A percentile compares a stretch with the other conserved stretches of the same genome.
phyloP scores from a whole-genome alignment of 2,888 invertebrate species.

The Stenodera caucasica region DNA sequence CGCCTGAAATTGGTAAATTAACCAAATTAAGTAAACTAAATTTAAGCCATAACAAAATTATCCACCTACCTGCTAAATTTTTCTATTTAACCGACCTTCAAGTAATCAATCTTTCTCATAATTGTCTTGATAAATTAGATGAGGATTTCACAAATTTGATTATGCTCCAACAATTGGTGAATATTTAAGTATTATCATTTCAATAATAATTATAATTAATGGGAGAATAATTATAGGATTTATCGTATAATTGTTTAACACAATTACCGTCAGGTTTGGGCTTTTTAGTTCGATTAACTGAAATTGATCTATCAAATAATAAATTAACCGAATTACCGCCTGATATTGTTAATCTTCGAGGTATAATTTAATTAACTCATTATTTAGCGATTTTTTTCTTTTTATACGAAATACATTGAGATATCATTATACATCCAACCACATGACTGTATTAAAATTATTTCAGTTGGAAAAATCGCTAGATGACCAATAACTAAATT shows the following conservation, averaged over 20 bases:
- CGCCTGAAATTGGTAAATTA: slow-evolving; percentile 72
- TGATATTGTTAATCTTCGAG: slow-evolving; percentile 80
- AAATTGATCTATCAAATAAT: slow-evolving; percentile 75
- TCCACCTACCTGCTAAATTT: slow-evolving; percentile 65
- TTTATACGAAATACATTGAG: too few species aligned
- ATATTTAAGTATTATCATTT: slow-evolving; percentile 4
- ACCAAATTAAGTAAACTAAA: slow-evolving; percentile 68
- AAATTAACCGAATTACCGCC: slow-evolving; percentile 73
- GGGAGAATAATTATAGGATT: slow-evolving; percentile 63
- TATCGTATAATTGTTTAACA: slow-evolving; percentile 75
- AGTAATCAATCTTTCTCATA: slow-evolving; percentile 74
- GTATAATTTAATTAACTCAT: slow-evolving; percentile 55
- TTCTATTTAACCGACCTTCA: slow-evolving; percentile 71
- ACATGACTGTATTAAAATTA: too few species aligned
- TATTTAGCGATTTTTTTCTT: too few species aligned
- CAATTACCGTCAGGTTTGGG: slow-evolving; percentile 79
- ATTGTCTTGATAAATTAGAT: slow-evolving; percentile 67
- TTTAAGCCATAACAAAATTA: slow-evolving; percentile 70
- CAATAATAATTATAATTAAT: slow-evolving; percentile 13
- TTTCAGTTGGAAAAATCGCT: too few species aligned
- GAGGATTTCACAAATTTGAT: slow-evolving; percentile 77
- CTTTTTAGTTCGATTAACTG: slow-evolving; percentile 75
- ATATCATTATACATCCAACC: too few species aligned
- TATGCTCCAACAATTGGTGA: slow-evolving; percentile 75
- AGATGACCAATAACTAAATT: too few species aligned